Conservation (phyloP, 92 coral and sea anemone species). For the Muricea muricata region DNA sequence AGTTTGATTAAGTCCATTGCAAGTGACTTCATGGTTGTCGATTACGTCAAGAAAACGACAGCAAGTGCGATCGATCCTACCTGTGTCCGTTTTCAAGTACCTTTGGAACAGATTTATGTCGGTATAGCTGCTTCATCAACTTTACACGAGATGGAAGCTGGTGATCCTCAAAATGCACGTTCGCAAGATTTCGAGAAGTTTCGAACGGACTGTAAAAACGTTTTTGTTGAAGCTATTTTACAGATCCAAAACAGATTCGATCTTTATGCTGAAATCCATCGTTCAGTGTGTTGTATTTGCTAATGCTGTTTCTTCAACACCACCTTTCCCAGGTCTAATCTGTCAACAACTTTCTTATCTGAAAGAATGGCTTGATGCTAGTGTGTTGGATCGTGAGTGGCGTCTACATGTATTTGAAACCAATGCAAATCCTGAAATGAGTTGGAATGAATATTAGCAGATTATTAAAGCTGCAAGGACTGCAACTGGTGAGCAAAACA, state of each 20-base stretch:
- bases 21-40: neutral
- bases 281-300: neutral
- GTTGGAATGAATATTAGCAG: neutral
- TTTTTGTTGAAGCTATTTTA: neutral
- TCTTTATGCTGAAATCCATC: slow-evolving; percentile 7
- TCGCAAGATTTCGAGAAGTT: neutral
- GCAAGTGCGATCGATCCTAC: neutral
- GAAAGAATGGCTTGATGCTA: neutral
- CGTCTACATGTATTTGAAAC: neutral
- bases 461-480: neutral
- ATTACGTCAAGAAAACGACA: neutral
- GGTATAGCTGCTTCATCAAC: neutral
- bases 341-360: slow-evolving; percentile 1
- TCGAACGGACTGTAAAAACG: neutral
- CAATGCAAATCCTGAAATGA: neutral
- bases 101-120: neutral
- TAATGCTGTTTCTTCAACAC: neutral
- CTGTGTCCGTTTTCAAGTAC: neutral
- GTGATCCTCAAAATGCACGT: neutral
- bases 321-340: neutral
- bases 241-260: slow-evolving; percentile 7
- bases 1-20: neutral
- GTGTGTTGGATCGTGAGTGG: neutral
- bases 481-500: neutral
- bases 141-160: slow-evolving; percentile 1